phyloP scores from a whole-genome alignment of 1,140 invertebrate species.

The Hylaeus volcanicus region DNA sequence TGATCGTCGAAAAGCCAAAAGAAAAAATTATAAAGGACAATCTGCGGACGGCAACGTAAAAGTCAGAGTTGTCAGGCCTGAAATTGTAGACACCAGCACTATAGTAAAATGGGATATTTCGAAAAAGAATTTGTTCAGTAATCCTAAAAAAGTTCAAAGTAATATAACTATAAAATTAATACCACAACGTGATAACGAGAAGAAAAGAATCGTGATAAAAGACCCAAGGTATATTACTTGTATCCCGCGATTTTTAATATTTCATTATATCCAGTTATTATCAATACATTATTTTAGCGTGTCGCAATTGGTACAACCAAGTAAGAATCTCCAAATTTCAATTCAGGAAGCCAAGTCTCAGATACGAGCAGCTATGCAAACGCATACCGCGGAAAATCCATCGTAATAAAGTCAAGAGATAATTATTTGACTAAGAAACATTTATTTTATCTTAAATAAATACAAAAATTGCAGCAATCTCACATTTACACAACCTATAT shows the following conservation, averaged over 20 bases:
- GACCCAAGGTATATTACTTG: constrained; percentile 61
- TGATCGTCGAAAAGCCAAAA: constrained; percentile 42
- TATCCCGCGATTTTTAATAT: not conserved
- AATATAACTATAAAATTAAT: constrained; percentile 72
- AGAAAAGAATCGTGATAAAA: constrained; percentile 73
- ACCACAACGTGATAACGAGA: constrained; percentile 47
- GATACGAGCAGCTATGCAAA: constrained; percentile 70
- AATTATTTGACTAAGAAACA: constrained; percentile 11
- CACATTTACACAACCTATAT: constrained; percentile 8
- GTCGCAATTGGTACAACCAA: constrained; percentile 68
- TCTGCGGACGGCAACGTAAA: constrained; percentile 50
- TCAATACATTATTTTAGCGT: constrained; percentile 64
- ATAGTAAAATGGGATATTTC: constrained; percentile 48
- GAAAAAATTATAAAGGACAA: constrained; percentile 74
- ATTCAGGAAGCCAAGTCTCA: constrained; percentile 69
- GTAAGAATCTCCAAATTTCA: constrained; percentile 66
- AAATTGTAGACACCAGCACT: constrained; percentile 70
- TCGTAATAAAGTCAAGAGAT: constrained; percentile 23
- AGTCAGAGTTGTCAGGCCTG: constrained; percentile 66
- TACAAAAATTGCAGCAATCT: constrained; percentile 16
- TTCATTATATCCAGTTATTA: not conserved
- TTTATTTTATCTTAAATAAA: constrained; percentile 53
- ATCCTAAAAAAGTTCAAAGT: constrained; percentile 69
- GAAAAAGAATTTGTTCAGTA: constrained; percentile 64
- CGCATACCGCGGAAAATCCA: constrained; percentile 21